Percentiles rank a stretch among this genome's conserved stretches.
phyloP scores from a whole-genome alignment of 2,797 vertebrate genomes.

The Tamandua tetradactyla region DNA sequence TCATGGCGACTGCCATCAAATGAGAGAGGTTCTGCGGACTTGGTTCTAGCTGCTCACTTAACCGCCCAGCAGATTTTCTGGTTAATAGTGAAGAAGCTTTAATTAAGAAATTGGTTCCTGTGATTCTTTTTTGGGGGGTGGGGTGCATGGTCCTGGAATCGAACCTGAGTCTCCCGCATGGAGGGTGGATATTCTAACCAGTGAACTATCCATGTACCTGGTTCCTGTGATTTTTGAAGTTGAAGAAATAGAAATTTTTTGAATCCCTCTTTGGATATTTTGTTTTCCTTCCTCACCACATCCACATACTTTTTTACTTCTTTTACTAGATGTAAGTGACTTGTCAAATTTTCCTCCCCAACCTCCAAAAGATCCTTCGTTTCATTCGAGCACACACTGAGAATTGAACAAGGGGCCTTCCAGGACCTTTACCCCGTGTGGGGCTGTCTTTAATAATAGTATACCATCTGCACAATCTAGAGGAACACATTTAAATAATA shows the following conservation, averaged over 20 bases:
- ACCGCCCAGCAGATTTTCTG: neutral
- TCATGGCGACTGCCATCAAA: neutral
- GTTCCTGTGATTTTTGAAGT: neutral
- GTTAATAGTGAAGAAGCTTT: neutral
- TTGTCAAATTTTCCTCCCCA: neutral
- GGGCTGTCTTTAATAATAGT: neutral
- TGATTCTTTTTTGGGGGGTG: neutral
- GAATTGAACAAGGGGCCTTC: neutral
- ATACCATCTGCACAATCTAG: neutral
- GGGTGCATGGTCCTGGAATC: no score
- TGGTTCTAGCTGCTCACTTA: neutral
- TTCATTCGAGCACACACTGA: no score
- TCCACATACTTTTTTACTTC: fast-evolving
- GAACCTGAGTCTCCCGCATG: no score
- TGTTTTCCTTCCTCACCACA: fast-evolving
- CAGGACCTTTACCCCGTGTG: neutral
- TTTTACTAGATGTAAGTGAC: no score
- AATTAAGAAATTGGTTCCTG: neutral
- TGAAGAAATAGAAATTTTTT: neutral
- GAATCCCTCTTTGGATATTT: neutral
- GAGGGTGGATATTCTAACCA: no score
- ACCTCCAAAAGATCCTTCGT: fast-evolving
- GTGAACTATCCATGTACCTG: no score
- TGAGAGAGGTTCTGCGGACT: neutral
- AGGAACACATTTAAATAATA: neutral